phyloP scores from a whole-genome alignment of 2,113 vertebrate species.

The Tyrannus savana region DNA sequence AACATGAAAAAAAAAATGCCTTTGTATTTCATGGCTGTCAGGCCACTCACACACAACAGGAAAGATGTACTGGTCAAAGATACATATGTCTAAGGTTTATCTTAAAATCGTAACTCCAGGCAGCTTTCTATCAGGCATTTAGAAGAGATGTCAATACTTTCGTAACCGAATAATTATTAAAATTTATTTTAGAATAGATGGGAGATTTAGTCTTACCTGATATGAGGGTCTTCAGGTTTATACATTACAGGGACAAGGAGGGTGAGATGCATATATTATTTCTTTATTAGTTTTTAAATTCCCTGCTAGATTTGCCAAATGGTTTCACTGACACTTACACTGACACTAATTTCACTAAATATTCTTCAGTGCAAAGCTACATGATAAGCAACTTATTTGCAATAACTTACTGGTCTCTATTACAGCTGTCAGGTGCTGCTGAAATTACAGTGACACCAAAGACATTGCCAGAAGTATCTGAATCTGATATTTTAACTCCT shows the following conservation, averaged over 20 bases:
- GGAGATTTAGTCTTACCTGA: not conserved
- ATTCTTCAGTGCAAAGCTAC: not conserved
- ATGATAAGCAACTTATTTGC: not conserved
- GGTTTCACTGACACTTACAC: not conserved
- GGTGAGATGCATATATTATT: not conserved
- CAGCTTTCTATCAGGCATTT: not conserved
- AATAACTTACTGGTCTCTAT: not conserved
- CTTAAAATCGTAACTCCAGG: not conserved
- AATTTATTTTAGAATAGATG: not conserved
- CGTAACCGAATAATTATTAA: not conserved
- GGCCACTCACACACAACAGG: not conserved
- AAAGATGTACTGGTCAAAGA: not conserved
- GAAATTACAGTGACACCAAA: not conserved
- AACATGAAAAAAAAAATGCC: not conserved
- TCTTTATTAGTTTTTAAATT: not conserved
- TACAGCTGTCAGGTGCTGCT: not conserved
- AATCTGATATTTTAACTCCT: not conserved
- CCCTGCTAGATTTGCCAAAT: not conserved
- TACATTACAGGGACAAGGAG: not conserved
- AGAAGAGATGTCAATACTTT: not conserved
- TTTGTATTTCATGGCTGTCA: not conserved
- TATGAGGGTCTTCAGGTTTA: not conserved
- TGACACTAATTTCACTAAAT: conserved; percentile 31
- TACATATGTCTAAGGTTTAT: not conserved
- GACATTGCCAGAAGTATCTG: not conserved